Base-by-base conservation (phyloP, 2,888 invertebrate genomes). In the Andrena camellia region DNA sequence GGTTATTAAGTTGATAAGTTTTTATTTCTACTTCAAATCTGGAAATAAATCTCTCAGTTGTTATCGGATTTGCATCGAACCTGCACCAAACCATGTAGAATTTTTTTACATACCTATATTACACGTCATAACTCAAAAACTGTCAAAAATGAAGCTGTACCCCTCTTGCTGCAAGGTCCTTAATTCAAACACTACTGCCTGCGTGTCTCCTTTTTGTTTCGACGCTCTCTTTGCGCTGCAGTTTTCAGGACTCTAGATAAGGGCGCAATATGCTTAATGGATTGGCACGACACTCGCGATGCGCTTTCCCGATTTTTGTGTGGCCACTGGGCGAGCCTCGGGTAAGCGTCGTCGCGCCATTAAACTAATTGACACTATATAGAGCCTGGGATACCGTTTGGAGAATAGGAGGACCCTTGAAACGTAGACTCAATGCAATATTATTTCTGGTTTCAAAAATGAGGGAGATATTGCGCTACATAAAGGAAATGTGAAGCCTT, bases 221-320 rank as follows among this genome's bases (percentile, higher is more conserved):
- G 7, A 57, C 17, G 0, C 57, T 20, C 52, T 29, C 77, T 80
- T 72, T 66, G 68, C 70, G 66, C 67, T 31, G 10, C 57, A 17
- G 52, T 75, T 81, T 82, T 76, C 72, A 69, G 81, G 75, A 75
- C 50, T 63, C 67, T 69, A 64, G 35, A 69, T 42, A 57, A 80
- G 64, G 63, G 78, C 35, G 89, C 88, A 89, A 89, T 89, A 84
- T 75, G 86, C 81, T 89, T 89, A 88, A 89, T 89, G 89, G 88
- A 89, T 69, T 81, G 77, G 50, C 73, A 78, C 81, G 74, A 78
- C 59, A 82, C 29, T 62, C 70, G 64, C 64, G 62, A 31, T 64
- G 81, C 73, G 74, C 83, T 84, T 85, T 87, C 63, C 69, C 66
- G 62, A 85, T 85, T 85, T 75, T 85, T 81, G 33, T 70, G 42